Evolutionary conservation across 2,797 vertebrate species (phyloP), one percentile per base, ranked within the genome.

Genomic region (Anolis apletophallus): DNA sequence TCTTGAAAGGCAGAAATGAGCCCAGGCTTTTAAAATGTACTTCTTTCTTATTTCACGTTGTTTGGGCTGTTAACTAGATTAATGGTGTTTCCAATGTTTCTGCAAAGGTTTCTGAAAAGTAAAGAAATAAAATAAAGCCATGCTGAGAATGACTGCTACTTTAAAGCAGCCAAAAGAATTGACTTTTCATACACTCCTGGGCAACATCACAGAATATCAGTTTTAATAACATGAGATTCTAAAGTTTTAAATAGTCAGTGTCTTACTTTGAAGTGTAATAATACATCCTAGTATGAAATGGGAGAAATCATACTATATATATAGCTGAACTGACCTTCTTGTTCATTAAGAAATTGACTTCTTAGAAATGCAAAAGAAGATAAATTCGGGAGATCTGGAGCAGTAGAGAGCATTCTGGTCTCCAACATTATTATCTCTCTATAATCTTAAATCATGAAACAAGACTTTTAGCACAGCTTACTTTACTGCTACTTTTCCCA

Each of bases 261-360:
- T 89, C 85, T 88, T 93, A 88, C 88, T 88, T 88, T 54, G 92
- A 84, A 87, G 71, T 89, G 92, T 93, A 94, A 93, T 92, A 93
- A 94, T 92, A 89, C 83, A 88, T 21, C 64, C 90, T 86, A 64
- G 36, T 46, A 64, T 83, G 72, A 93, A 93, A 94, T 81, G 84
- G 90, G 72, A 68, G 32, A 94, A 21, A 68, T 21, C 93, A 94
- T 89, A n/a, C n/a, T n/a, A n/a, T n/a, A 79, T 89, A 79, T 68
- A 92, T 91, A 71, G 91, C 55, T 88, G 14, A 89, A 79, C 90
- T 88, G 88, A 13, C 87, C 14, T 86, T 88, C 93, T 87, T 85
- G 52, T 90, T 95, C 90, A 86, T 91, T 94, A 93, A 93, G 77
- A 54, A 93, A 93, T 79, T 91, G 46, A 92, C 57, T 87, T 90